Conservation (phyloP, 1,140 invertebrate species). For the Solen grandis region DNA sequence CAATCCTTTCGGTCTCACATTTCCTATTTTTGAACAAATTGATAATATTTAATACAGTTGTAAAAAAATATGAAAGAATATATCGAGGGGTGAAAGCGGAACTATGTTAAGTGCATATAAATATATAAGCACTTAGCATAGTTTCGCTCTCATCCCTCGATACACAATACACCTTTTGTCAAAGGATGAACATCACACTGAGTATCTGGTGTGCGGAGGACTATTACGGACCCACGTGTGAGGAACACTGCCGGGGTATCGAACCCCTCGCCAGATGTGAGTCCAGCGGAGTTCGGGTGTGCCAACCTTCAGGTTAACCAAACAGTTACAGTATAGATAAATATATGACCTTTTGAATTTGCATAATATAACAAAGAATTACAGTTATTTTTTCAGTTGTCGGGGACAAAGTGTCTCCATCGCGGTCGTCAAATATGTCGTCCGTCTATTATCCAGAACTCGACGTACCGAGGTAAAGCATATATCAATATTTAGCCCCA, state of each 20-base stretch:
- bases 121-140: too few relatives aligned
- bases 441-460: constrained; percentile 1
- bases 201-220: constrained; percentile 24
- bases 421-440: too few relatives aligned
- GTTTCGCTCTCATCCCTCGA: too few relatives aligned
- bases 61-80: neutral
- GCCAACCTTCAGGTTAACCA: constrained; percentile 35
- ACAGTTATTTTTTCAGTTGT: too few relatives aligned
- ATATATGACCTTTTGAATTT: too few relatives aligned
- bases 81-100: too few relatives aligned
- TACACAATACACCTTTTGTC: neutral
- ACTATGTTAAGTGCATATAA: too few relatives aligned
- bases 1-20: neutral
- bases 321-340: neutral
- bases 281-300: neutral
- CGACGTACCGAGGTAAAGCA: constrained; percentile 25
- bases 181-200: constrained; percentile 8
- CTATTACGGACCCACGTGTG: constrained; percentile 37
- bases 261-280: constrained; percentile 18
- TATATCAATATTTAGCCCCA: too few relatives aligned
- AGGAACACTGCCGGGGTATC: constrained; percentile 8
- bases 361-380: too few relatives aligned
- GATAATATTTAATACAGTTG: neutral
- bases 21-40: neutral
- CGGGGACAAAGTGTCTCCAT: constrained; percentile 8